A percentile compares a stretch with the other conserved stretches of the same genome.
phyloP scores from a whole-genome alignment of 1,140 invertebrate species.

The Cherax destructor region DNA sequence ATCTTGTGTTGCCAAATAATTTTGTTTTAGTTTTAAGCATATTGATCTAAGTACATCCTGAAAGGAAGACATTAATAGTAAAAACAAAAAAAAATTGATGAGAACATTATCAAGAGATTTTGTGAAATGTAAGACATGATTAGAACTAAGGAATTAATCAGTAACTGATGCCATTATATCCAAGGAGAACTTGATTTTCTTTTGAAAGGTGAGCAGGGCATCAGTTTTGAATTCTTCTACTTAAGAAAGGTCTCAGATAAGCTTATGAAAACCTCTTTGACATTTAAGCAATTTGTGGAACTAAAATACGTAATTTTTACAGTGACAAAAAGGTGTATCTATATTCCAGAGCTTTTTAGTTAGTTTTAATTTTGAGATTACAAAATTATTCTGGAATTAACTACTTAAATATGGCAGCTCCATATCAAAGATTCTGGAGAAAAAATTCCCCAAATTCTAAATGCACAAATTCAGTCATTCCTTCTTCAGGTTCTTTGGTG shows the following conservation, averaged over 20 bases:
- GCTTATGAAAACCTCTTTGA: not conserved
- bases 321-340: not conserved
- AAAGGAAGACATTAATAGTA: too few species aligned
- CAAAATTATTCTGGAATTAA: not conserved
- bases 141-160: not conserved
- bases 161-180: slow-evolving; percentile 40
- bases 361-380: not conserved
- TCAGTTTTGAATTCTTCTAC: slow-evolving; percentile 43
- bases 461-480: not conserved
- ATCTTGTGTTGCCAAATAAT: too few species aligned
- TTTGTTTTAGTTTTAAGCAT: too few species aligned
- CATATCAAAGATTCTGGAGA: not conserved
- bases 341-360: not conserved
- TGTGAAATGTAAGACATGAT: too few species aligned
- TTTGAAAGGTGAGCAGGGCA: slow-evolving; percentile 37
- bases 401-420: not conserved
- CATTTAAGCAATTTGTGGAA: slow-evolving; percentile 1
- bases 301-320: not conserved
- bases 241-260: slow-evolving; percentile 2
- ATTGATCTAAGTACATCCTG: too few species aligned
- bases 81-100: too few species aligned
- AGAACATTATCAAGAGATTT: too few species aligned
- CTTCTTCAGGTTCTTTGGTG: not conserved
- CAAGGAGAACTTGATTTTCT: slow-evolving; percentile 47
- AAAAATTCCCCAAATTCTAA: not conserved